phyloP scores from a whole-genome alignment of 2,888 invertebrate species.

The Sphaerolaimus hirsutus region DNA sequence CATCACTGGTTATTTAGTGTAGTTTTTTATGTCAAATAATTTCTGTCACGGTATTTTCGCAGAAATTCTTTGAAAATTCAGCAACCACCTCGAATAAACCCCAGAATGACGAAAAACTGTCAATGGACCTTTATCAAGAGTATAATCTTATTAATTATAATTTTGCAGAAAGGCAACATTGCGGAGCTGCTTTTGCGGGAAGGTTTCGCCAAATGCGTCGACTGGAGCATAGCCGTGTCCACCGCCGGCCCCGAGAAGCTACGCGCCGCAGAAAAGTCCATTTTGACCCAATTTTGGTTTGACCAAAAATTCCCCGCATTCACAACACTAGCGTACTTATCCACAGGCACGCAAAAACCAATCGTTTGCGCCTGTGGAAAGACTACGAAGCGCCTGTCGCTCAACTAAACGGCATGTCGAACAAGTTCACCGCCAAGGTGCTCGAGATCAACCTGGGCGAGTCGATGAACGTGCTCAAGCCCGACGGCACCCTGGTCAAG shows the following conservation, averaged over 20 bases:
- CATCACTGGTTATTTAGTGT: too few species aligned
- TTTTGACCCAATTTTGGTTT: neutral
- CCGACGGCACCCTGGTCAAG: slow-evolving; percentile 55
- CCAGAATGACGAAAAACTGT: too few species aligned
- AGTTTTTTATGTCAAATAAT: too few species aligned
- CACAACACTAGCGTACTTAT: too few species aligned
- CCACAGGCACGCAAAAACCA: slow-evolving; percentile 55
- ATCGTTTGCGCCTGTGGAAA: slow-evolving; percentile 63
- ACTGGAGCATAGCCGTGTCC: slow-evolving; percentile 66
- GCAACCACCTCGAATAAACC: too few species aligned
- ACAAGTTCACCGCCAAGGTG: slow-evolving; percentile 19
- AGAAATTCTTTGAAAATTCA: too few species aligned
- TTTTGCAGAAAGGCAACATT: slow-evolving; percentile 47
- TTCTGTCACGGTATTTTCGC: too few species aligned
- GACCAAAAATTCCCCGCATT: too few species aligned
- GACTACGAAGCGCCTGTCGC: slow-evolving; percentile 45
- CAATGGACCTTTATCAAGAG: too few species aligned
- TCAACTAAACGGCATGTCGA: slow-evolving; percentile 9
- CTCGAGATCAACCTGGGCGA: slow-evolving; percentile 82
- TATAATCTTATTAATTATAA: neutral
- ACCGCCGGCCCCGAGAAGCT: slow-evolving; percentile 55
- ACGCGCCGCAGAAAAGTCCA: slow-evolving; percentile 50
- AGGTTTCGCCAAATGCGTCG: slow-evolving; percentile 77
- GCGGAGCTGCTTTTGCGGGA: slow-evolving; percentile 66
- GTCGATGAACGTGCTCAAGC: slow-evolving; percentile 56